Evolutionary conservation across 2,113 vertebrate species (phyloP).

Genomic region (Ahaetulla prasina): DNA sequence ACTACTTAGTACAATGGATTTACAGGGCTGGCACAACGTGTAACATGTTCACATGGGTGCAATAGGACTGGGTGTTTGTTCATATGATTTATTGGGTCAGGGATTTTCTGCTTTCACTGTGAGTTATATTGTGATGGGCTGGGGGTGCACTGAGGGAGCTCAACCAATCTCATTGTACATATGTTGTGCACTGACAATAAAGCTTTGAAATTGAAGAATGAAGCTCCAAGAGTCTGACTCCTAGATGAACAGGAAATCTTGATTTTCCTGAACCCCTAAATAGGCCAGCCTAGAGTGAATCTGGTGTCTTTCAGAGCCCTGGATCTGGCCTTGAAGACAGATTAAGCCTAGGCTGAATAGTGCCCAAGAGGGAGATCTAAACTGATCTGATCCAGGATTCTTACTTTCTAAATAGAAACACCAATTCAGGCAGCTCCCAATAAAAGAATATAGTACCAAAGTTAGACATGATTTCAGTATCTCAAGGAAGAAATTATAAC

Average conservation of each 20-base stretch:
- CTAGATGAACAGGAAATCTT: neutral
- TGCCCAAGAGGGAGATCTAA: neutral
- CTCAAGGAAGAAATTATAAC: neutral
- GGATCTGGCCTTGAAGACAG: neutral
- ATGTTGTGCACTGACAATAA: too few species aligned
- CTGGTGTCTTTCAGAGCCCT: neutral
- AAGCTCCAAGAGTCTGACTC: neutral
- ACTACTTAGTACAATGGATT: too few species aligned
- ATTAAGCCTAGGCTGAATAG: neutral
- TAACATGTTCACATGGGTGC: too few species aligned
- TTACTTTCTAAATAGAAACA: neutral
- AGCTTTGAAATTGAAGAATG: neutral
- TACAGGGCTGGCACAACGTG: too few species aligned
- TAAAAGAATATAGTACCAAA: neutral
- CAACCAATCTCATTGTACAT: too few species aligned
- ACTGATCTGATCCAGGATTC: neutral
- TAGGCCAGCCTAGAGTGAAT: neutral
- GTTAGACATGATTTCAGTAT: neutral
- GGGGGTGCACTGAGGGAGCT: too few species aligned
- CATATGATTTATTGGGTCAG: too few species aligned
- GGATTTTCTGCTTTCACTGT: too few species aligned
- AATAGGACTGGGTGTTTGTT: too few species aligned
- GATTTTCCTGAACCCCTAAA: neutral
- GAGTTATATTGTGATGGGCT: too few species aligned
- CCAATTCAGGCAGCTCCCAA: neutral